Evolutionary conservation across 2,797 vertebrate species (phyloP), one percentile per base, ranked within the genome.

Genomic region (Loris lydekkerianus): DNA sequence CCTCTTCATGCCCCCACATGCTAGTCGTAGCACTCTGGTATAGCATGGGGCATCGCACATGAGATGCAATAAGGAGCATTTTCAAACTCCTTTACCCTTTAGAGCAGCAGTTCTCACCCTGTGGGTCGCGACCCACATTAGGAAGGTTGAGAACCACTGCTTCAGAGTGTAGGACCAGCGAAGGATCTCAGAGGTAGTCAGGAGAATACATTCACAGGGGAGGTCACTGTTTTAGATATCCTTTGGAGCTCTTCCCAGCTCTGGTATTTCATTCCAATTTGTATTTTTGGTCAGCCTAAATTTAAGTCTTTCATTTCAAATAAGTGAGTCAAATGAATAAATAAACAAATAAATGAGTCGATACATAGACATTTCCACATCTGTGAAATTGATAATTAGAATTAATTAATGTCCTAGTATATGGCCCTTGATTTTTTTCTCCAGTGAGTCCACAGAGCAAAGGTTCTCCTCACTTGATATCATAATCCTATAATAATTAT

Each of bases 271-370:
- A 80, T 88, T 83, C 58, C 53, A 58, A 37, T 49, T 53, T 89
- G 25, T 76, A 88, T 29, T 61, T 58, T 25, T 82, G 63, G 69
- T 14, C 43, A 53, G 27, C 61, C 7, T 49, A 56, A 83, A 6
- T 63, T 82, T 76, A 70, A 49, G 14, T 56, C 37, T 90, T 75
- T 88, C 34, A 70, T 83, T 96, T 95, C 56, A 95, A 88, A 93
- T 69, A 60, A 25, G 23, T 77, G 9, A 86, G 43, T n/a, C 49
- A 49, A 49, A 49, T 14, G 13, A 49, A 49, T 49, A 49, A 49
- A 49, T 49, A 49, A 49, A 49, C 46, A 49, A 49, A 49, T 49
- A 49, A 25, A 23, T 77, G 9, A 86, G 43, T 25, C 65, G 87
- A 37, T 46, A 2, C 53, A 61, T 31, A 23, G 8, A 69, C 82